Conservation (phyloP, 2,888 invertebrate species). For the Timema cristinae region DNA sequence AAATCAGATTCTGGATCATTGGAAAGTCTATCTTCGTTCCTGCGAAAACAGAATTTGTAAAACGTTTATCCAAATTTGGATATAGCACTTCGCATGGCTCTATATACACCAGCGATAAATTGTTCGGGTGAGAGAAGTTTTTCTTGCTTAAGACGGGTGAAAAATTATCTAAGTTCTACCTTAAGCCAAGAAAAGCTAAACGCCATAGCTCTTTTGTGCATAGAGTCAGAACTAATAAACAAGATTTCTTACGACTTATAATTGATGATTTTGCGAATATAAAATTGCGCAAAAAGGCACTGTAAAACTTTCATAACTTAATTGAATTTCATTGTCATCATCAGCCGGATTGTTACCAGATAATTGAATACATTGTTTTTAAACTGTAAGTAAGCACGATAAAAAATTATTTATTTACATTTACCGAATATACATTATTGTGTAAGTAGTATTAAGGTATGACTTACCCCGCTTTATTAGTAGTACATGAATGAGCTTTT, state of each 20-base stretch:
- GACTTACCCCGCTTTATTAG: neutral
- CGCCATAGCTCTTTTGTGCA: no score
- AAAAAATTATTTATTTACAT: conserved; percentile 2
- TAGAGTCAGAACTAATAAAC: conserved; percentile 1
- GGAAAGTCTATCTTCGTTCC: neutral
- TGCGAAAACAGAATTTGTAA: no score
- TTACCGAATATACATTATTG: no score
- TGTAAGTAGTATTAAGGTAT: conserved; percentile 2
- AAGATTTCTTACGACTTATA: neutral
- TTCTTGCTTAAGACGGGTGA: neutral
- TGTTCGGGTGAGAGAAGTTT: neutral
- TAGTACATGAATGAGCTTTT: no score
- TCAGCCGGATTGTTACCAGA: neutral
- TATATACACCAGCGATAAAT: neutral
- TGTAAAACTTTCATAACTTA: no score
- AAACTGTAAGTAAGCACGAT: conserved; percentile 1
- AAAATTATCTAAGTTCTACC: no score
- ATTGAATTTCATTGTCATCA: neutral
- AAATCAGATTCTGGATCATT: no score
- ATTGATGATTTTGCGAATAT: conserved; percentile 3
- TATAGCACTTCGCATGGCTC: neutral
- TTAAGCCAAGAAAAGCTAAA: conserved; percentile 3
- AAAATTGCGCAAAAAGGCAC: neutral
- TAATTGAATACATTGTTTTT: neutral
- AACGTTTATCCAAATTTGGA: neutral